Evolutionary conservation across 2,797 vertebrate species (phyloP), one percentile per base, ranked within the genome.

Genomic region (Xenops minutus): DNA sequence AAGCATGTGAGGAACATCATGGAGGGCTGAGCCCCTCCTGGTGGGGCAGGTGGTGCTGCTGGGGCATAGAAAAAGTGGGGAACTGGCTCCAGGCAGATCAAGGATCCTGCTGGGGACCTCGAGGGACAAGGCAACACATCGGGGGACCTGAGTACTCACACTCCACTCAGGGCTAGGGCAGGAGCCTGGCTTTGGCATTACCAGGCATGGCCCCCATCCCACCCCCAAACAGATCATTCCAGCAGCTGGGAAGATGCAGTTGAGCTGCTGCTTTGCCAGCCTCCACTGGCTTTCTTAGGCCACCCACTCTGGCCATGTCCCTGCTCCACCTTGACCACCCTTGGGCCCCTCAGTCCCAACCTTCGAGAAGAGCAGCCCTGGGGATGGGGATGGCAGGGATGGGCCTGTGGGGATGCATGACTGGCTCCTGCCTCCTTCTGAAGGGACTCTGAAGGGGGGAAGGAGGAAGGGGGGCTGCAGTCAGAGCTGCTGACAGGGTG

Each of bases 391-490:
- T 4, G 27, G 46, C 27, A 21, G 56, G 37, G 29, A 10, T 63
- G 36, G 58, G 64, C 34, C 1, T 8, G 32, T 12, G 15, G 39
- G n/a, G 24, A 86, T 76, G 16, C 0, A 5, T 1, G 1, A 58
- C 0, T 61, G 48, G 14, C 34, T 46, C 23, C 69, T 30, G 22
- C 20, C 23, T 79, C 78, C 69, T 51, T 52, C 87, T 0, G 0
- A 61, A 49, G 39, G 8, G 39, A 62, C 54, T 41, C 46, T 18
- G 54, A 63, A 11, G 46, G 56, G 85, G 46, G 26, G 49, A 61
- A 10, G 54, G 56, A 76, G 34, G 30, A 55, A 64, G 39, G 22
- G 64, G 58, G 30, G 21, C 30, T 91, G 74, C 46, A 34, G 46
- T 13, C 22, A 18, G 32, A 13, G 37, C 68, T 66, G 46, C 46